phyloP scores from a whole-genome alignment of 1,140 invertebrate species.

The Calosoma granatense region DNA sequence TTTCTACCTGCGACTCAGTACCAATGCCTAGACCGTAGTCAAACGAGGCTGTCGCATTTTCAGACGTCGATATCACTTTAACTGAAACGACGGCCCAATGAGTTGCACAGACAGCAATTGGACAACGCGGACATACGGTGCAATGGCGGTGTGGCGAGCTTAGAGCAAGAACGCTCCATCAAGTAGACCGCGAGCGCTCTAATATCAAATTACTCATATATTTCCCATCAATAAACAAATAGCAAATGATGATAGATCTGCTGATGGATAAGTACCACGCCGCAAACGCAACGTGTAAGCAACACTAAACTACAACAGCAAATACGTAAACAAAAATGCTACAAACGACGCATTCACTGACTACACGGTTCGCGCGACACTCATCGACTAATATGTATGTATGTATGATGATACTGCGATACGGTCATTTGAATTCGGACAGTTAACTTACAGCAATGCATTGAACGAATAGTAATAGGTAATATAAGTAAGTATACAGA shows the following conservation, averaged over 20 bases:
- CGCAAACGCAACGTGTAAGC: neutral
- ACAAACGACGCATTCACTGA: too few relatives aligned
- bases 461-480: too few relatives aligned
- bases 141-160: neutral
- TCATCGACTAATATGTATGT: neutral
- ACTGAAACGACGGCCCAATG: slow-evolving; percentile 36
- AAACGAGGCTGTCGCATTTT: slow-evolving; percentile 32
- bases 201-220: too few relatives aligned
- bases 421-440: neutral
- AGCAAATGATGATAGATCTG: too few relatives aligned
- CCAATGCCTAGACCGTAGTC: slow-evolving; percentile 27
- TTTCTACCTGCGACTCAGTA: slow-evolving; percentile 28
- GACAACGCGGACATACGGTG: neutral
- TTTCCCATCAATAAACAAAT: too few relatives aligned
- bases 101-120: neutral
- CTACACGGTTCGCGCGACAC: too few relatives aligned
- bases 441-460: neutral
- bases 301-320: neutral
- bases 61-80: slow-evolving; percentile 37
- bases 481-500: too few relatives aligned
- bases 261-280: neutral
- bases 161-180: slow-evolving; percentile 17
- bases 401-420: neutral
- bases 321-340: neutral
- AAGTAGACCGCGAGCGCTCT: neutral